Base-by-base conservation (phyloP, 1,140 invertebrate genomes). In the Diorhabda elongata region DNA sequence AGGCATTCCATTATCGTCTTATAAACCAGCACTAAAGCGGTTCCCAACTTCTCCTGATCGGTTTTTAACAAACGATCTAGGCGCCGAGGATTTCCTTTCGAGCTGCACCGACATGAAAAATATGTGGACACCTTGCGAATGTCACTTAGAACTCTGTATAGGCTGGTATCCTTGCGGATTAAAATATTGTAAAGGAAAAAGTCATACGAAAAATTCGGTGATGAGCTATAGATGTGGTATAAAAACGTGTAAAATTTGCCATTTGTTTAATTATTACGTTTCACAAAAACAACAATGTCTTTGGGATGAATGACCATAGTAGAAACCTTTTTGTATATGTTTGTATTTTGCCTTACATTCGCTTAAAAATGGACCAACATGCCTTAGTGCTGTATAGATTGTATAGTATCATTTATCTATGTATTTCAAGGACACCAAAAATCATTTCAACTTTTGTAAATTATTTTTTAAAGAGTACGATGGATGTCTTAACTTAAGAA, bases 91-190 rank as follows among this genome's bases (percentile, higher is more conserved):
- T 47, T 41, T 59, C 9, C 69, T 76, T 26, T 76, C 82, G 26
- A 85, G 85, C 70, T 91, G 89, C 76, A 84, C 86, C 52, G 86
- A 89, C 70, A 86, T 87, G 56, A 86, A 87, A 67, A 87, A 87
- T 73, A 81, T 88, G 60, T 88, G 87, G 84, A 83, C 85, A 61
- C 86, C 91, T 2, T 96, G 93, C 80, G 83, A 87, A 3, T 96
- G 93, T 79, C 88, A 87, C 9, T 84, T 94, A 69, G 89, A 96
- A 83, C 86, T 95, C 67, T 96, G 94, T 82, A 90, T 89, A n/a
- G 87, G 87, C 64, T 89, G 92, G 92, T 97, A 96, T 83, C 95
- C 77, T n/a, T 98, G 95, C 83, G 93, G 93, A 8, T 83, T 97
- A 3, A 97, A 97, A 81, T 97, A 96, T 82, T 98, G 96, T 81